Evolutionary conservation across 2,797 vertebrate species (phyloP).

Genomic region (Margarornis squamiger): DNA sequence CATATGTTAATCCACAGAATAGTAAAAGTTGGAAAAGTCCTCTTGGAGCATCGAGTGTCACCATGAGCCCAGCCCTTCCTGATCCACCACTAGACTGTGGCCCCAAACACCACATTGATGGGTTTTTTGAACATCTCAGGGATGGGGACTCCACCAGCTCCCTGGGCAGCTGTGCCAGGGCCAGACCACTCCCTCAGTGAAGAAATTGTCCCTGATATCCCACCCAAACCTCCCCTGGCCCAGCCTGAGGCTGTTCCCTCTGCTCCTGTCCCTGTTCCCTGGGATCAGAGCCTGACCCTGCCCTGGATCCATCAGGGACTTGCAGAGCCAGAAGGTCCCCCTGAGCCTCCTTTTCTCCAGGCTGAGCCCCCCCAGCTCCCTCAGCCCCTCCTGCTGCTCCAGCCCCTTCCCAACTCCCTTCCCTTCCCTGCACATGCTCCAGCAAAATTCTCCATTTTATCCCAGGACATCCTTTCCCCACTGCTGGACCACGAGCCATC

Average conservation of each 20-base stretch:
- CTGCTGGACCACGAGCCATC: background rate
- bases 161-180: background rate
- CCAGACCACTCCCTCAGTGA: background rate
- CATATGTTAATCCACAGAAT: background rate
- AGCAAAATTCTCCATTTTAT: background rate
- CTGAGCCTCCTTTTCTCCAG: no score
- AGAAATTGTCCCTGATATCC: background rate
- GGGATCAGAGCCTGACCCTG: rapidly evolving
- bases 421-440: no score
- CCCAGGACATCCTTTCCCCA: background rate
- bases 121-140: background rate
- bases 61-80: background rate
- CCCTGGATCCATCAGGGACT: background rate
- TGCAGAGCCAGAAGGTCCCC: no score
- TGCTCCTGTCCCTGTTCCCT: background rate
- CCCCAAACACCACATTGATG: rapidly evolving
- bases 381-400: no score
- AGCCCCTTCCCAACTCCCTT: no score
- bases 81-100: rapidly evolving
- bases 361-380: no score
- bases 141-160: background rate
- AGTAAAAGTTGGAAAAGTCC: background rate
- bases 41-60: background rate
- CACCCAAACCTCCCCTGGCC: rapidly evolving
- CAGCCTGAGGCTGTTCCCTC: rapidly evolving